Percentiles rank a stretch among this genome's conserved stretches.
These are phyloP conservation scores for Psilopogon haemacephalus DNA, from an alignment of 2,113 vertebrate genomes.

Conservation along the genomic window DNA sequence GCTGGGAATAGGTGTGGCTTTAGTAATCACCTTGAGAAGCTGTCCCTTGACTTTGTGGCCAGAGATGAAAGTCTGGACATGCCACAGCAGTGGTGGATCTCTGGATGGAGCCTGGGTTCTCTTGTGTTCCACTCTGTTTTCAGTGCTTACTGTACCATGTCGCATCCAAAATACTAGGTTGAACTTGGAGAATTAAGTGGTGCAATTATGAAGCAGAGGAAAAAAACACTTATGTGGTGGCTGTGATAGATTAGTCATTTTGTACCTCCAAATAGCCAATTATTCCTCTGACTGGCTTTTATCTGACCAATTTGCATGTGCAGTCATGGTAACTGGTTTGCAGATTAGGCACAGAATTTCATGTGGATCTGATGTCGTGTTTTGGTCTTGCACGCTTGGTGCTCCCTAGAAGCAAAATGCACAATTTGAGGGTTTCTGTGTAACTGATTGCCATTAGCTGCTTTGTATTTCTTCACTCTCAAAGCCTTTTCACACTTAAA, in stretches of 20 bases:
- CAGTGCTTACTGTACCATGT: not conserved
- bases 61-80: not conserved
- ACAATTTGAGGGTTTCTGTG: not conserved
- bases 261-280: conserved; percentile 65
- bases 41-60: not conserved
- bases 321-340: conserved; percentile 70
- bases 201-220: not conserved
- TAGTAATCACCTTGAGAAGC: not conserved
- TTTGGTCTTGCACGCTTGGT: not conserved
- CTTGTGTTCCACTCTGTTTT: not conserved
- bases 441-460: not conserved
- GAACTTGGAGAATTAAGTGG: conserved; percentile 35
- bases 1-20: not conserved
- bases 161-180: not conserved
- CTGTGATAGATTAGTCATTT: conserved; percentile 66
- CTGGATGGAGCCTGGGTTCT: not conserved
- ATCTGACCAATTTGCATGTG: conserved; percentile 67
- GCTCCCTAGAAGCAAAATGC: not conserved
- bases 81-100: not conserved
- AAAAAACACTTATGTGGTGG: conserved; percentile 31
- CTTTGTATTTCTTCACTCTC: not conserved
- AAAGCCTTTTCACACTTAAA: not conserved
- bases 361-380: conserved; percentile 14
- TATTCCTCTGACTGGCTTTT: conserved; percentile 66
- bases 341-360: conserved; percentile 52